A percentile compares a stretch with the other conserved stretches of the same genome.
Conservation (phyloP, 1,140 invertebrate species). For the Drosophila arawakana region DNA sequence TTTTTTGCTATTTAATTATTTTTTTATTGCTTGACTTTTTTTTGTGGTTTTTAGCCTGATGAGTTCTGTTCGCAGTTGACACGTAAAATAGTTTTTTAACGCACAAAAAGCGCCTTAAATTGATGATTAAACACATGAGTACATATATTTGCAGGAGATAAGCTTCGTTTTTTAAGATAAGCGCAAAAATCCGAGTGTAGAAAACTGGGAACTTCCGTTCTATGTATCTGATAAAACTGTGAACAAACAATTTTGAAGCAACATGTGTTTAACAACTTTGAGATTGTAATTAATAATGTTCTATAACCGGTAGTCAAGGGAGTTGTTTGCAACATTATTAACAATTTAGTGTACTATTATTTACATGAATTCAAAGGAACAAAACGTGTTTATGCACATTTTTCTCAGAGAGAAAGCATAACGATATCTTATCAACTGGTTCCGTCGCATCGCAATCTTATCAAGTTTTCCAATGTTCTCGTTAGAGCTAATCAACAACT, state of each 20-base stretch:
- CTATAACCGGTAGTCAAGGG: neutral
- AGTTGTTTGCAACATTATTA: slow-evolving; percentile 8
- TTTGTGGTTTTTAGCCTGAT: neutral
- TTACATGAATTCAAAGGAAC: neutral
- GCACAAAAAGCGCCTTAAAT: neutral
- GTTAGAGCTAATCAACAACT: slow-evolving; percentile 17
- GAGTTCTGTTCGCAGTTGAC: slow-evolving; percentile 19
- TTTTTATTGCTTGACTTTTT: neutral
- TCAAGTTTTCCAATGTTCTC: slow-evolving; percentile 14
- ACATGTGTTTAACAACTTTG: no score
- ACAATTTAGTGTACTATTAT: slow-evolving; percentile 9
- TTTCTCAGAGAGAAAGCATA: neutral
- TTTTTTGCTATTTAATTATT: slow-evolving; percentile 27
- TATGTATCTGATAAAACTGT: neutral
- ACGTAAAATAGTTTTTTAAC: slow-evolving; percentile 2
- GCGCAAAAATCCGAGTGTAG: neutral
- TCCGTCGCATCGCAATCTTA: slow-evolving; percentile 34
- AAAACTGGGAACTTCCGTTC: neutral
- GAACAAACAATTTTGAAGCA: neutral
- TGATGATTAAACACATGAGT: slow-evolving; percentile 7
- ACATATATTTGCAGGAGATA: slow-evolving; percentile 29
- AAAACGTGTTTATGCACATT: slow-evolving; percentile 4
- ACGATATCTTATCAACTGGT: slow-evolving; percentile 26
- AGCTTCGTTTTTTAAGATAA: slow-evolving; percentile 24
- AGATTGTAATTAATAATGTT: no score